Conservation (phyloP, 2,888 invertebrate genomes). For the Cantharis flavilabris region DNA sequence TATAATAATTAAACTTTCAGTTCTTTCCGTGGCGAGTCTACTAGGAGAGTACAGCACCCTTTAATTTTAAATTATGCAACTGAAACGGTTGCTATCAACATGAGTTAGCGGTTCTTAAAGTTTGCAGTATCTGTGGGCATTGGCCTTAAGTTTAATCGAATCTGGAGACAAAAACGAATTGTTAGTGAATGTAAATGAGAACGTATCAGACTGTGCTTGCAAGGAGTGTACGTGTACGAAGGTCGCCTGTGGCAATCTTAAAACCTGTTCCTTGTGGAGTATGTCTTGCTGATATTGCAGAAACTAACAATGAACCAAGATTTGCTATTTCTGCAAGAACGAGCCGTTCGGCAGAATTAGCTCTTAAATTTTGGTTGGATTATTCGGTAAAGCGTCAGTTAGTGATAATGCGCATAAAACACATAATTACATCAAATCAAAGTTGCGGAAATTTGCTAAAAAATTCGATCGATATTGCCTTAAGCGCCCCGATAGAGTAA, state of each 20-base stretch:
- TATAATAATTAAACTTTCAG: not conserved
- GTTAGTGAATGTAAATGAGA: slow-evolving; percentile 45
- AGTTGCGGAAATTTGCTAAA: slow-evolving; percentile 14
- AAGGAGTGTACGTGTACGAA: slow-evolving; percentile 37
- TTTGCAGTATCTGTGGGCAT: slow-evolving; percentile 40
- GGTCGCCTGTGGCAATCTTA: slow-evolving; percentile 36
- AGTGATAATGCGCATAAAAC: not conserved
- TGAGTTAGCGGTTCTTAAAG: slow-evolving; percentile 34
- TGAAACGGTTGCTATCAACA: slow-evolving; percentile 12
- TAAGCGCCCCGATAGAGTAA: slow-evolving; percentile 36
- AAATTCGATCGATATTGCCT: slow-evolving; percentile 41
- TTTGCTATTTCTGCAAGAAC: slow-evolving; percentile 15
- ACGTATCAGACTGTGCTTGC: slow-evolving; percentile 32
- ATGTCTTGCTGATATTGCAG: slow-evolving; percentile 35
- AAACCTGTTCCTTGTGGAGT: slow-evolving; percentile 36
- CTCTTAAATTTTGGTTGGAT: slow-evolving; percentile 1
- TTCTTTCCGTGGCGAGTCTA: not conserved
- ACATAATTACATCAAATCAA: slow-evolving; percentile 6
- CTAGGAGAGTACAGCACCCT: not conserved
- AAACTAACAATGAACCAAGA: slow-evolving; percentile 28
- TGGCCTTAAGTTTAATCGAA: slow-evolving; percentile 45
- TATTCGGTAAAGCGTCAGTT: slow-evolving; percentile 3
- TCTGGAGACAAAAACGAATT: slow-evolving; percentile 45
- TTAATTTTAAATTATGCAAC: not conserved
- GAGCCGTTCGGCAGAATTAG: not conserved